Base-by-base conservation (phyloP, 2,888 invertebrate genomes). In the Heterodera filipjevi region DNA sequence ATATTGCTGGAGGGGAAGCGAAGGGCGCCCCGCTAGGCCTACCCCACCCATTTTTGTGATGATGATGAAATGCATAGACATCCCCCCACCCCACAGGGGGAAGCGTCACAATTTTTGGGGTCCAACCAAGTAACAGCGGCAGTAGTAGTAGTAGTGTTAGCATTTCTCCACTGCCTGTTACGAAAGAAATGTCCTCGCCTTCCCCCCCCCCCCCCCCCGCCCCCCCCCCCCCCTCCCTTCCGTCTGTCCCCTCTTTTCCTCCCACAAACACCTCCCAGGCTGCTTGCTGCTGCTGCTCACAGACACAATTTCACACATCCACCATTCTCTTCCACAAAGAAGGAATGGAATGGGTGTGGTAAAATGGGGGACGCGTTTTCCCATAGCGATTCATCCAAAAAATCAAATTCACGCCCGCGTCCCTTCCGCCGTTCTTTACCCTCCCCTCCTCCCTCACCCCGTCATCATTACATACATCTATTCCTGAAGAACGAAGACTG, bases 341-440 rank as follows among this genome's bases (percentile, higher is more conserved):
- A 59, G n/a, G 59, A 12, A 59, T n/a, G 59, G 59, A 10, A 19
- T 14, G 53, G 3, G 19, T 5, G 53, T 14, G 53, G 53, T 16
- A 22, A 8, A 27, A 59, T 39, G 59, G 59, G 27, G 59, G 59
- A 59, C 27, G 59, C 59, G 59, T n/a, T 59, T 59, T 59, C 59
- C 59, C 59, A 59, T 59, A 27, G 59, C 59, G 59, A 59, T 59
- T 27, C 27, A 59, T 59, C 59, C 59, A 59, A 59, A 59, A 59
- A 59, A 59, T 59, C 27, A 59, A 59, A 59, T 59, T n/a, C 59
- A 27, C 59, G 59, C 59, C 27, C 59, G 59, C 59, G 59, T 59
- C 59, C 59, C 59, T 59, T 59, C 59, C 59, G 59, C 59, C 59
- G 59, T 59, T 59, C 59, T 59, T 59, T 59, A 59, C 59, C 59